phyloP scores from a whole-genome alignment of 1,140 invertebrate species.

The Colletes latitarsis region DNA sequence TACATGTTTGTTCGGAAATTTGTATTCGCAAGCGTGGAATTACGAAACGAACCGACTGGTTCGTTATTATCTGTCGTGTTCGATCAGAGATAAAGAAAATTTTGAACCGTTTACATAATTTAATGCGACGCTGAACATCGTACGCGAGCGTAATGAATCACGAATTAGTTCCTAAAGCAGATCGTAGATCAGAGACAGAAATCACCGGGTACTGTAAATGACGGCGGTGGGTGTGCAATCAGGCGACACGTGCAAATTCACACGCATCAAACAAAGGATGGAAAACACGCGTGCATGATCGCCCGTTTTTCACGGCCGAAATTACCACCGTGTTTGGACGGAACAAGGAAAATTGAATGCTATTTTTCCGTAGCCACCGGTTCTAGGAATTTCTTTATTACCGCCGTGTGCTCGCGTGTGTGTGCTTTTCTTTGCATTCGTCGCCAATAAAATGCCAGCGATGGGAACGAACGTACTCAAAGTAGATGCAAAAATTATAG shows the following conservation, averaged over 20 bases:
- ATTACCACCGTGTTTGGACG: background rate
- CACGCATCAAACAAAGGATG: background rate
- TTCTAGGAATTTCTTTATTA: background rate
- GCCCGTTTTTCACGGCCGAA: constrained; percentile 8
- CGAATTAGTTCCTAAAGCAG: background rate
- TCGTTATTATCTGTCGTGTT: too few relatives aligned
- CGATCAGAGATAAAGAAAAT: background rate
- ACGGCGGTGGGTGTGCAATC: constrained; percentile 3
- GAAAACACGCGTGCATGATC: background rate
- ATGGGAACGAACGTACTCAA: too few relatives aligned
- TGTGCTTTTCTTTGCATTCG: background rate
- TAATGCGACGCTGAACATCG: too few relatives aligned
- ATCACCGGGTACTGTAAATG: background rate
- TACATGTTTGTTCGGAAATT: too few relatives aligned
- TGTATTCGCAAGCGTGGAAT: too few relatives aligned
- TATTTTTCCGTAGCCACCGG: background rate
- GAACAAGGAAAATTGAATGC: background rate
- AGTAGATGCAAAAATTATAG: too few relatives aligned
- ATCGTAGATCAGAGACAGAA: constrained; percentile 11
- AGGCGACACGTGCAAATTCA: constrained; percentile 7
- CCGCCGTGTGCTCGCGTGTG: too few relatives aligned
- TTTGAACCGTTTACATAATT: background rate
- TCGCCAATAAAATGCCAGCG: background rate
- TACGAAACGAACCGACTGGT: too few relatives aligned
- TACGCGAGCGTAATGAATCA: background rate